Base-by-base conservation (phyloP, 2,113 vertebrate genomes). In the Dipodomys ordii region DNA sequence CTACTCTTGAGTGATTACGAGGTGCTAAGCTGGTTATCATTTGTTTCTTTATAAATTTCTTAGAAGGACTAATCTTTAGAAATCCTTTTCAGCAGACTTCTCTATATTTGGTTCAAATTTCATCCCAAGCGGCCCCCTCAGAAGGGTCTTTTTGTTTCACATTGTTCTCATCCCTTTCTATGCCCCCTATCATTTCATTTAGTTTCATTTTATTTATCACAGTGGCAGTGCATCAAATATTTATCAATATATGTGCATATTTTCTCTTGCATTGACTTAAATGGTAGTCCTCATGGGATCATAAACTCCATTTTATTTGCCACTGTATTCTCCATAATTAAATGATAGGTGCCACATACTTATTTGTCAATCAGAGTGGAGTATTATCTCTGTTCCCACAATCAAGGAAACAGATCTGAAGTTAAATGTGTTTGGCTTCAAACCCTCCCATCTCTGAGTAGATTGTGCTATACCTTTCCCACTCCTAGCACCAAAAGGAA, bases 71-170 rank as follows among this genome's bases (percentile, higher is more conserved):
- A 60, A n/a, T 49, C 60, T 72, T 77, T 84, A 32, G 49, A 91
- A 84, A 90, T 2, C 6, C 68, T 53, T 89, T 79, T 85, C 62
- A 39, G n/a, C 2, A 32, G 28, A 7, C 9, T 69, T 92, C 0
- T 23, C 32, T 25, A 87, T 32, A 74, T 78, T 72, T 90, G 78
- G 71, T 79, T 83, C 15, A 25, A n/a, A 12, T 62, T 91, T 92
- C 7, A 68, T 6, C 15, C 71, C 28, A 79, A 27, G 18, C 15
- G 15, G 18, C 39, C 85, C 85, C 6, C 23, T 79, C 7, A 25
- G 27, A 23, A 87, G 84, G 23, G 46, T 12, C 44, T 53, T 91
- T 2, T 30, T 28, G 0, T 69, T 39, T 84, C 79, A 57, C 12
- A 19, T 13, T 27, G 2, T 1, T 11, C 20, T 5, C 4, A 25